These are phyloP conservation scores for Melolontha melolontha DNA, from an alignment of 2,888 invertebrate species.

Conservation along the genomic window DNA sequence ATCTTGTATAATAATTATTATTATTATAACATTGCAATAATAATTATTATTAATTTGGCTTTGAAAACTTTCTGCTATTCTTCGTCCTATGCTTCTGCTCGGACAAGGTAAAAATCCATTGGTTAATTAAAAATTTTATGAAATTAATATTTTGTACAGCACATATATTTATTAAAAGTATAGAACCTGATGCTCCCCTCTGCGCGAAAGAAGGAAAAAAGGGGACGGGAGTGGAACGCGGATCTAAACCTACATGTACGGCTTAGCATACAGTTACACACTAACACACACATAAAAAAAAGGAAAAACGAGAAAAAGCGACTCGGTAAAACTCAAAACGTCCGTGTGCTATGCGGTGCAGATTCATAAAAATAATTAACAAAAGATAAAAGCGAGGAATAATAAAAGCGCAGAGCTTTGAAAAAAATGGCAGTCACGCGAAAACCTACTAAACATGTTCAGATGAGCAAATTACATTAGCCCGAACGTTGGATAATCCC, in stretches of 20 bases:
- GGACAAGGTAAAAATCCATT: slow-evolving; percentile 32
- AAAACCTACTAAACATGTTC: slow-evolving; percentile 65
- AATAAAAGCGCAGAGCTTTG: slow-evolving; percentile 60
- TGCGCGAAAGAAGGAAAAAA: slow-evolving; percentile 3
- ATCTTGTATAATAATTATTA: too few species aligned
- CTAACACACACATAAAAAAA: slow-evolving; percentile 27
- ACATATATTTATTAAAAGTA: too few species aligned
- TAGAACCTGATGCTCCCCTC: too few species aligned
- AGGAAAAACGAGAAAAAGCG: slow-evolving; percentile 44
- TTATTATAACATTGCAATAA: too few species aligned
- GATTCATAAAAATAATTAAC: slow-evolving; percentile 65
- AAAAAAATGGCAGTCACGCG: slow-evolving; percentile 63
- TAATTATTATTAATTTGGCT: too few species aligned
- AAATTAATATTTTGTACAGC: slow-evolving; percentile 49
- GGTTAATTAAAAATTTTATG: slow-evolving; percentile 52
- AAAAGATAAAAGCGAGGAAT: slow-evolving; percentile 64
- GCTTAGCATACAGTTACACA: slow-evolving; percentile 7
- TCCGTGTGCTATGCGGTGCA: slow-evolving; percentile 42
- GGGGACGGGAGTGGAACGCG: not conserved
- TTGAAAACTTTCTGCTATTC: too few species aligned
- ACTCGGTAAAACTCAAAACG: slow-evolving; percentile 35
- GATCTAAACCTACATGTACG: slow-evolving; percentile 1
- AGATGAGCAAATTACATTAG: slow-evolving; percentile 66
- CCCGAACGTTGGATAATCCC: slow-evolving; percentile 59
- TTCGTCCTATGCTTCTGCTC: not conserved